Evolutionary conservation across 2,888 invertebrate genomes (phyloP).

Genomic region (Heliothis peltigera): DNA sequence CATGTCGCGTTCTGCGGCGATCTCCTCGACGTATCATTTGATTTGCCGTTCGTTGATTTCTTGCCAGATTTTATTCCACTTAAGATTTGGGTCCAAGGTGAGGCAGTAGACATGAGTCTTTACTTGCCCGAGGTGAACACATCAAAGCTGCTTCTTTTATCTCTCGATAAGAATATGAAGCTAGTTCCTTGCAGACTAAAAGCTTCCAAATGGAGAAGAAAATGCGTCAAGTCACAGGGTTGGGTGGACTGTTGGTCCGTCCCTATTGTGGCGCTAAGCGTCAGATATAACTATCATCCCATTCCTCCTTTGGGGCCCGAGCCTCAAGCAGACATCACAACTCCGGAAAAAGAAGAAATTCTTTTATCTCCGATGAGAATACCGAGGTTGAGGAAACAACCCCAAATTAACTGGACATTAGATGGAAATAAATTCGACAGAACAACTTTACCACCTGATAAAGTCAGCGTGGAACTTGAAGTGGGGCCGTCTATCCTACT

Average conservation of each 20-base stretch:
- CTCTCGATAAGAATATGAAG: conserved; percentile 96
- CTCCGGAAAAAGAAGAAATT: conserved; percentile 98
- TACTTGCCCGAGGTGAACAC: conserved; percentile 98
- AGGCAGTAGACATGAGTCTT: conserved; percentile 96
- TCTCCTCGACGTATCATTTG: conserved; percentile 97
- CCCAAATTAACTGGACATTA: conserved; percentile 91
- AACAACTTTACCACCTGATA: conserved; percentile 95
- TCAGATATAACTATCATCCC: conserved; percentile 97
- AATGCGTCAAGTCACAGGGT: conserved; percentile 92
- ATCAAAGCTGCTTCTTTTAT: conserved; percentile 94
- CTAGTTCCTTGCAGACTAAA: conserved; percentile 91
- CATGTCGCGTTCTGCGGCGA: conserved; percentile 98
- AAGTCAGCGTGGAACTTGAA: conserved; percentile 97
- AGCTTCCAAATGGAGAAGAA: conserved; percentile 94
- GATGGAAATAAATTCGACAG: conserved; percentile 96
- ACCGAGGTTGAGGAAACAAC: conserved; percentile 93
- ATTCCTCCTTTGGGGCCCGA: conserved; percentile 96
- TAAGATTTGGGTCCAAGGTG: conserved; percentile 98
- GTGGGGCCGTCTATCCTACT: conserved; percentile 98
- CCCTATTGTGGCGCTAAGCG: conserved; percentile 97
- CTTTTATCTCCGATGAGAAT: conserved; percentile 97
- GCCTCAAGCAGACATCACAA: conserved; percentile 97
- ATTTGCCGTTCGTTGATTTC: conserved; percentile 98
- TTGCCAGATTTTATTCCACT: conserved; percentile 96
- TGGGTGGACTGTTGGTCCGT: conserved; percentile 99